Percentiles rank a stretch among this genome's conserved stretches.
phyloP scores from a whole-genome alignment of 2,113 vertebrate species.

The Phaethon lepturus region DNA sequence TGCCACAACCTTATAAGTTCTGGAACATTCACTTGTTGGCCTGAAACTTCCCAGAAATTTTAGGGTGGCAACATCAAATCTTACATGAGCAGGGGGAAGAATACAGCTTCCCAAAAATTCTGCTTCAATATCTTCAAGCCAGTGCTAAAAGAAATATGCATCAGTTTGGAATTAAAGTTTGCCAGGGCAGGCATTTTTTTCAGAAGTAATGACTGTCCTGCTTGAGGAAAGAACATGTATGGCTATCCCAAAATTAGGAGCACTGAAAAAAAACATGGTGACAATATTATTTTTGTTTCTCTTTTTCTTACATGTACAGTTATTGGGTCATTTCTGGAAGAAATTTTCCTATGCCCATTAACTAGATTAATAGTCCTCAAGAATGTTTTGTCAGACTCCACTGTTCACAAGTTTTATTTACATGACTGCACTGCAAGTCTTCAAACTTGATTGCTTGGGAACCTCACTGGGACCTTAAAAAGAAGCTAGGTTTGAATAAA shows the following conservation, averaged over 20 bases:
- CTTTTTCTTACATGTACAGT: not conserved
- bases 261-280: not conserved
- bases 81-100: not conserved
- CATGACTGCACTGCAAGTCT: not conserved
- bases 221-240: not conserved
- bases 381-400: not conserved
- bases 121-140: not conserved
- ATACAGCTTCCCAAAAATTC: not conserved
- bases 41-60: not conserved
- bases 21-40: not conserved
- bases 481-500: not conserved
- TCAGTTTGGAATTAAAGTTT: not conserved
- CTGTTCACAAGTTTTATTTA: constrained; percentile 6
- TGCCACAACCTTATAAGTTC: not conserved
- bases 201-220: not conserved
- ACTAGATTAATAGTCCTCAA: not conserved
- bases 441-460: not conserved
- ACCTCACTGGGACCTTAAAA: constrained; percentile 6
- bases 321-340: not conserved
- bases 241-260: not conserved
- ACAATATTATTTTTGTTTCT: not conserved
- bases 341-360: not conserved
- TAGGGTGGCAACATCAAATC: not conserved
- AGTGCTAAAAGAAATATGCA: not conserved
- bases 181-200: not conserved